Evolutionary conservation across 2,888 invertebrate genomes (phyloP), one percentile per base, ranked within the genome.

Genomic region (Arenicola marina): DNA sequence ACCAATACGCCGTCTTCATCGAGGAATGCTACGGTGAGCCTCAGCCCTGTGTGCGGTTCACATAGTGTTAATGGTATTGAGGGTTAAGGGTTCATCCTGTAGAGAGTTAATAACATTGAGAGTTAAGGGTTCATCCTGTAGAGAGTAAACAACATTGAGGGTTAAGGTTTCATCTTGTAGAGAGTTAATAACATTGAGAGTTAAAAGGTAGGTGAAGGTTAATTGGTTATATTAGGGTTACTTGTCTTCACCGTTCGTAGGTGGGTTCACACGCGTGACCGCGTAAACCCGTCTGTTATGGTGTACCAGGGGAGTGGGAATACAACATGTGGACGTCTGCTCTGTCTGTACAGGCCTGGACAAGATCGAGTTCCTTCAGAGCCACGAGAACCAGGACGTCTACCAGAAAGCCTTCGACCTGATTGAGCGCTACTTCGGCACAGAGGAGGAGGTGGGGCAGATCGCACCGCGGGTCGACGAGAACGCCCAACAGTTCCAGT

Each of bases 401-500:
- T 98, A 97, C 86, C 91, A 95, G 84, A 96, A 96, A 85, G 93
- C 96, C 56, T 97, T 93, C 83, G 93, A 95, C 82, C 95, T 98
- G 74, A 96, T 98, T 76, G 96, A 97, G 84, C 91, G 91, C 79
- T 97, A 91, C 86, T 98, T 97, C 83, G 91, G 93, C 24, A 90
- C 92, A n/a, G 93, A 93, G 77, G 85, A 84, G 34, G 85, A 84
- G 60, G 89, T 84, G 67, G 89, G 89, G 75, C 93, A 92, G 7
- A 68, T 82, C 32, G 93, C 92, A 38, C 95, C 84, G 2, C 73
- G 76, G 62, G 78, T 81, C 11, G 90, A 67, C 33, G 65, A 69
- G 45, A 61, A 59, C 32, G 51, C 54, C 3, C 67, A 67, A 32
- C 69, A 69, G 65, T 69, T 58, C 59, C 58, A 65, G 53, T 69